Evolutionary conservation across 2,113 vertebrate genomes (phyloP).

Genomic region (Gymnorhina tibicen): DNA sequence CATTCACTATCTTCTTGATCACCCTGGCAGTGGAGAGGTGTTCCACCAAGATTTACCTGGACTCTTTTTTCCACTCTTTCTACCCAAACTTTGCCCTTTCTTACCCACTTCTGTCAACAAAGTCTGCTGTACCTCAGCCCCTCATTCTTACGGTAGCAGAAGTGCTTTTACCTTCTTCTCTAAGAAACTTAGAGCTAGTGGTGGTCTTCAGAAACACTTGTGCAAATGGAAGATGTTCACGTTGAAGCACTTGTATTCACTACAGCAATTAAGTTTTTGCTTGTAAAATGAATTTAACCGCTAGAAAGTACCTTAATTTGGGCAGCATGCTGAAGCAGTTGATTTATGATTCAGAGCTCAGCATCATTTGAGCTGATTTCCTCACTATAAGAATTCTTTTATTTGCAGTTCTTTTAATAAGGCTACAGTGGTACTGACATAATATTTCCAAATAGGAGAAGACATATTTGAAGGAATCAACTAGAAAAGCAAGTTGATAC

Average conservation of each 20-base stretch:
- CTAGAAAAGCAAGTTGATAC: neutral
- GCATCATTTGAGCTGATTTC: neutral
- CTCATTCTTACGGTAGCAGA: neutral
- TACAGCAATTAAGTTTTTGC: fast-evolving
- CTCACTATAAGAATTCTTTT: neutral
- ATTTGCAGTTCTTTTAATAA: neutral
- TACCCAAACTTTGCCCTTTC: neutral
- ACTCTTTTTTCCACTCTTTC: neutral
- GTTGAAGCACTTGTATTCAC: neutral
- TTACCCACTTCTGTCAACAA: neutral
- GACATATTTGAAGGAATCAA: neutral
- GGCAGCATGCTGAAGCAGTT: neutral
- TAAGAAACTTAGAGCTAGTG: neutral
- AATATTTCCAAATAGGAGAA: neutral
- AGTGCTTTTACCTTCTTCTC: neutral
- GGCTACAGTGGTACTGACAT: neutral
- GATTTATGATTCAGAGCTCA: neutral
- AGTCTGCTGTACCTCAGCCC: neutral
- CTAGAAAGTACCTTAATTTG: neutral
- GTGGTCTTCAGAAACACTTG: neutral
- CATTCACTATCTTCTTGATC: neutral
- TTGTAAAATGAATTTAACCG: neutral
- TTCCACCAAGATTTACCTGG: neutral
- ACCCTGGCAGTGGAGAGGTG: neutral
- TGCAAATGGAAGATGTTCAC: neutral